A percentile compares a stretch with the other conserved stretches of the same genome.
Conservation (phyloP, 2,113 vertebrate genomes). For the Cyprichromis sp. region DNA sequence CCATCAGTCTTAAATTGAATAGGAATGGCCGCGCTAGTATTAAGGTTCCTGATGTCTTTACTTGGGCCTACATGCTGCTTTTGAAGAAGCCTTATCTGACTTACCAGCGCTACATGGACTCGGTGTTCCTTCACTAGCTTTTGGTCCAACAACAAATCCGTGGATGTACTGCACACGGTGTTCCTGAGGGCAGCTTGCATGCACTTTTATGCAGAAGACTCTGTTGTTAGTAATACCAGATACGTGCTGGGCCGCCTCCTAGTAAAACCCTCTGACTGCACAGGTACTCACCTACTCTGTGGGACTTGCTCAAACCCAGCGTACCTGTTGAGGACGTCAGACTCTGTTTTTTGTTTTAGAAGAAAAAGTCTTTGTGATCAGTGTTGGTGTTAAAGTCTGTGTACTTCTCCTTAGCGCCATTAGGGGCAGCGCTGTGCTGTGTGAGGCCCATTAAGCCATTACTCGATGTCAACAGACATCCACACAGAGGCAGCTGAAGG, state of each 20-base stretch:
- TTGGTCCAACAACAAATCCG: slow-evolving; percentile 22
- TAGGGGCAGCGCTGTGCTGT: slow-evolving; percentile 12
- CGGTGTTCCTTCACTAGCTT: not conserved
- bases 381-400: not conserved
- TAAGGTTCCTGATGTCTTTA: not conserved
- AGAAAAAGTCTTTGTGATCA: not conserved
- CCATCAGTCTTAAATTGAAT: not conserved
- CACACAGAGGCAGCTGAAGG: not conserved
- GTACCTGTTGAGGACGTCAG: not conserved
- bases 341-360: not conserved
- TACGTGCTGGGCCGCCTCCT: not conserved
- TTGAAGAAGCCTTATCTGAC: slow-evolving; percentile 23
- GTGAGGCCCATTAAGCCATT: not conserved
- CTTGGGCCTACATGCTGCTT: not conserved
- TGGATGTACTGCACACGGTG: not conserved
- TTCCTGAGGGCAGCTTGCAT: slow-evolving; percentile 2
- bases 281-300: not conserved
- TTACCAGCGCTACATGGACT: not conserved
- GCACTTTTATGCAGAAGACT: slow-evolving; percentile 7
- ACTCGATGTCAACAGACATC: not conserved
- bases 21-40: not conserved
- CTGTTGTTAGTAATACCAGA: not conserved
- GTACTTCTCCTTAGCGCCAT: not conserved
- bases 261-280: not conserved
- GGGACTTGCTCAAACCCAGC: not conserved